Base-by-base conservation (phyloP, 2,797 vertebrate genomes). In the Strix occidentalis region DNA sequence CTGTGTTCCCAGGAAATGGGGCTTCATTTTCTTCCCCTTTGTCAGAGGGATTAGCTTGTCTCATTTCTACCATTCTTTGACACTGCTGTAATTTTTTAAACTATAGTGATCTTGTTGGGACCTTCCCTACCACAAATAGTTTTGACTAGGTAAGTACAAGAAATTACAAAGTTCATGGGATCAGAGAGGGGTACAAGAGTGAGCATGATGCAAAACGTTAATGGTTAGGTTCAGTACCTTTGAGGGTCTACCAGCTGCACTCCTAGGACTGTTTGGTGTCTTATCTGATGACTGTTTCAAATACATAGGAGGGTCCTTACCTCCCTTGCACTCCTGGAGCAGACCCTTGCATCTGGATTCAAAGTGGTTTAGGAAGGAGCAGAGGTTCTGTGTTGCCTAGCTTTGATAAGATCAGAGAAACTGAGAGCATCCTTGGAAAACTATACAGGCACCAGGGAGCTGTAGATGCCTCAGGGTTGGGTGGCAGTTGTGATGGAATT, bases 391-490 rank as follows among this genome's bases (percentile, higher is more conserved):
- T 35, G 54, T 25, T 78, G 65, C 61, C 29, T 7, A 14, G 26
- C 24, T 51, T 41, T 58, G 82, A 77, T 68, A 95, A 93, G 46
- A 94, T 86, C 69, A 74, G 23, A 64, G 45, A 58, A 65, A 60
- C 1, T 58, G 58, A 80, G 68, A 69, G 41, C 35, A 72, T 88
- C 89, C 39, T 81, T 86, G 53, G 76, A 84, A 89, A 87, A 35
- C 66, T 56, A 6, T 8, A 25, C 23, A 77, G 43, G 51, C 90
- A 86, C 37, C 66, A 37, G 28, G n/a, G 75, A 93, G 50, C 23
- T 78, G 53, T 5, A 54, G 60, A 16, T 86, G 96, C 96, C 89
- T 96, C 72, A 66, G 96, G 95, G 87, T 24, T 86, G 94, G 84
- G 91, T 72, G 85, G 93, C 72, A 90, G n/a, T 24, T 69, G 57